phyloP scores from a whole-genome alignment of 2,888 invertebrate species.

The Eledona agricola region DNA sequence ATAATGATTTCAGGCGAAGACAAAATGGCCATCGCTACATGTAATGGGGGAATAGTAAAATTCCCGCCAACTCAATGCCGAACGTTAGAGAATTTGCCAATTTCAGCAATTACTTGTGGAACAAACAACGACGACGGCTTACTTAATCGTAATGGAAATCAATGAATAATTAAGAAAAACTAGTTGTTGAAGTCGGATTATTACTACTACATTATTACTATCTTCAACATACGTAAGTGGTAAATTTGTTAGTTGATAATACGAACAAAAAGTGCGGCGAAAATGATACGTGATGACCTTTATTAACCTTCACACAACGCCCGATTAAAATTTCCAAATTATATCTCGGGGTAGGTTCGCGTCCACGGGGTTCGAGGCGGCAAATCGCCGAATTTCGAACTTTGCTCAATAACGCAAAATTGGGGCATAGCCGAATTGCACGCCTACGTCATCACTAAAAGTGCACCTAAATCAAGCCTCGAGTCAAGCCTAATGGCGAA shows the following conservation, averaged over 20 bases:
- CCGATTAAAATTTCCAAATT: conserved; percentile 2
- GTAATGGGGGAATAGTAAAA: neutral
- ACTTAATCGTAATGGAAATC: too few relatives aligned
- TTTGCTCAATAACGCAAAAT: conserved; percentile 39
- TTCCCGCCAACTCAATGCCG: conserved; percentile 26
- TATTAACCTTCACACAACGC: conserved; percentile 36
- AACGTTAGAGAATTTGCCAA: too few relatives aligned
- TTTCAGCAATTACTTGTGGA: too few relatives aligned
- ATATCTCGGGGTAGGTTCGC: conserved; percentile 3
- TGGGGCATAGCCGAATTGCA: conserved; percentile 54
- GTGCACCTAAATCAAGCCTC: conserved; percentile 46
- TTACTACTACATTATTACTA: too few relatives aligned
- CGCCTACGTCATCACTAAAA: conserved; percentile 62
- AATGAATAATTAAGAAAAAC: too few relatives aligned
- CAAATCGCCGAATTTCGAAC: conserved; percentile 52
- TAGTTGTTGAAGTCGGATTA: too few relatives aligned
- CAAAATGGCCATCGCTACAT: conserved; percentile 15
- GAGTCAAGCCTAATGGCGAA: neutral
- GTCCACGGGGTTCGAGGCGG: conserved; percentile 53
- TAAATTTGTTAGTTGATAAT: neutral
- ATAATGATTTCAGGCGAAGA: conserved; percentile 8
- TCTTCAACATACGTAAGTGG: too few relatives aligned
- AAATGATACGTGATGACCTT: conserved; percentile 35
- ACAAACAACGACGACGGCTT: too few relatives aligned
- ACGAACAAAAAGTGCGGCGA: neutral